Base-by-base conservation (phyloP, 2,113 vertebrate genomes). In the Callorhinus ursinus region DNA sequence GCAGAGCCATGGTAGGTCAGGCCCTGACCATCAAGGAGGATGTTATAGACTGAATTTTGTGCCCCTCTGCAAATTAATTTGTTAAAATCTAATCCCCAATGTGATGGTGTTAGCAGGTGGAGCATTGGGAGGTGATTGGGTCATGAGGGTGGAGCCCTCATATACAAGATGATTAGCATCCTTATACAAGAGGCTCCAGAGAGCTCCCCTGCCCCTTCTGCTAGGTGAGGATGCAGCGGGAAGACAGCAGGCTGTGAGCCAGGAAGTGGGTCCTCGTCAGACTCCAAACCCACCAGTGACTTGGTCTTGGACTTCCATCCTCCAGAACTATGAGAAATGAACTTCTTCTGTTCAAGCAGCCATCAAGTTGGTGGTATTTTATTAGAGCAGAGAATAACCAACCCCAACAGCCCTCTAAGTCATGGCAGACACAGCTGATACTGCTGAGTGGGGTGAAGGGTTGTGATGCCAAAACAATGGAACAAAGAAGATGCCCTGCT, bases 181-280 rank as follows among this genome's bases (percentile, higher is more conserved):
- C 33, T 84, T 14, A 2, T 9, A 5, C 12, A 55, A 63, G 71
- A 77, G 8, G 18, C 13, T 12, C 71, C 46, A 84, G 26, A 39
- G 18, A 39, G 42, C 14, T 31, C 59, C n/a, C 14, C 14, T 19
- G 0, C 18, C 24, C 55, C 2, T 39, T 6, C 55, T 33, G 33
- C 91, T 42, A 0, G 0, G 12, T 0, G 4, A 36, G 19, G 33
- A 36, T 2, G 0, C 11, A 11, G 26, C 2, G 1, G 39, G 61
- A 28, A 42, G 49, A 39, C 3, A 7, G 42, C 14, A 15, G 24
- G 15, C 42, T 74, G 24, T 9, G 14, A 31, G 14, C 21, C 18
- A 2, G 15, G 14, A 77, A 10, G 21, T 4, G 13, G 14, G 14
- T 76, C 76, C 57, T 26, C 72, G 19, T 3, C 15, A 53, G 33